A percentile compares a stretch with the other conserved stretches of the same genome.
phyloP scores from a whole-genome alignment of 2,888 invertebrate species.

The Harmothoe impar region DNA sequence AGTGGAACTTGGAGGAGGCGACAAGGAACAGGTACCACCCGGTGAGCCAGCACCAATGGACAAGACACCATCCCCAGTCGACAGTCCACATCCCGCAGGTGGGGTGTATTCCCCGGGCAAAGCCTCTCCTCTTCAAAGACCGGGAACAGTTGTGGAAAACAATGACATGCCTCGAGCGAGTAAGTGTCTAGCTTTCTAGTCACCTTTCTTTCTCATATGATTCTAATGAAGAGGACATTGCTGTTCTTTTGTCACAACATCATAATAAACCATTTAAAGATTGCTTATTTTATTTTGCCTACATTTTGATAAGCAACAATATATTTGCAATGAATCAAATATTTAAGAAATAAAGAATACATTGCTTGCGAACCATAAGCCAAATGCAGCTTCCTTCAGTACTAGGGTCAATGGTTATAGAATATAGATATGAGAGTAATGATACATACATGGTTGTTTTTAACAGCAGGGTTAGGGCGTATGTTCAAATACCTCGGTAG shows the following conservation, averaged over 20 bases:
- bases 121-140: conserved; percentile 45
- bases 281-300: too few relatives aligned
- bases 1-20: conserved; percentile 16
- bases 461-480: not conserved
- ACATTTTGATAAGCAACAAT: too few relatives aligned
- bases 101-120: conserved; percentile 43
- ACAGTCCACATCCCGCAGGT: conserved; percentile 37
- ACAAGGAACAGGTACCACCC: conserved; percentile 70
- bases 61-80: conserved; percentile 66
- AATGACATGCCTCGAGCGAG: conserved; percentile 4
- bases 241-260: too few relatives aligned
- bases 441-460: not conserved
- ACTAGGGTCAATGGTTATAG: too few relatives aligned
- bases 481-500: conserved; percentile 1
- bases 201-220: too few relatives aligned
- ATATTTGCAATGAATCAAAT: too few relatives aligned
- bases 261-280: too few relatives aligned
- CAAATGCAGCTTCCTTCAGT: too few relatives aligned
- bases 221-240: too few relatives aligned
- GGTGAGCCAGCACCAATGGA: conserved; percentile 73
- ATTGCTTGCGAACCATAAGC: too few relatives aligned
- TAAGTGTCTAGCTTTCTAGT: not conserved
- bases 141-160: not conserved
- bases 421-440: too few relatives aligned
- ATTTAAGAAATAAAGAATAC: too few relatives aligned